A percentile compares a stretch with the other conserved stretches of the same genome.
phyloP scores from a whole-genome alignment of 2,888 invertebrate species.

The Dicranocentrus wangi region DNA sequence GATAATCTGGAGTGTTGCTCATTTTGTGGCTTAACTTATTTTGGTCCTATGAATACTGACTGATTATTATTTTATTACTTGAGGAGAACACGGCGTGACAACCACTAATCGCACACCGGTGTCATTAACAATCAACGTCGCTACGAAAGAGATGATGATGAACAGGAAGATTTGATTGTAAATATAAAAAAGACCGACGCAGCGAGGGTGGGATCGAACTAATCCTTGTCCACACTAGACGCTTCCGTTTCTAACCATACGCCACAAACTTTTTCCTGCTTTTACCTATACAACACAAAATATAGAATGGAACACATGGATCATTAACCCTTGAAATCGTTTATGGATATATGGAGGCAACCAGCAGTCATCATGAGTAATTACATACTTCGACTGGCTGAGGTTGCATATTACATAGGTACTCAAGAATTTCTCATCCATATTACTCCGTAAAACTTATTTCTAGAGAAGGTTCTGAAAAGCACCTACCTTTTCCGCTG shows the following conservation, averaged over 20 bases:
- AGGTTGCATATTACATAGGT: too few relatives aligned
- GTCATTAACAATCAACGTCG: too few relatives aligned
- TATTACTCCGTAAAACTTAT: too few relatives aligned
- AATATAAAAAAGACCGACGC: too few relatives aligned
- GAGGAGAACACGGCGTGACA: conserved; percentile 16
- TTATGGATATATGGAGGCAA: neutral
- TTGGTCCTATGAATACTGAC: conserved; percentile 73
- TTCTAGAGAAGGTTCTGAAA: too few relatives aligned
- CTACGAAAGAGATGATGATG: neutral
- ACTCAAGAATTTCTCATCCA: too few relatives aligned
- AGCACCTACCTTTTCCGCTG: too few relatives aligned
- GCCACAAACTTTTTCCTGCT: too few relatives aligned
- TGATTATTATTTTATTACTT: conserved; percentile 26
- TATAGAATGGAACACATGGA: neutral
- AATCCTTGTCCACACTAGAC: conserved; percentile 3
- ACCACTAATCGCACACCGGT: neutral
- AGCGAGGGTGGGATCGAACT: neutral
- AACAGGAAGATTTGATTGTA: conserved; percentile 6
- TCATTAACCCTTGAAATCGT: neutral
- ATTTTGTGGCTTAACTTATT: conserved; percentile 73
- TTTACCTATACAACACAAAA: too few relatives aligned
- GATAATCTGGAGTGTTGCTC: conserved; percentile 77
- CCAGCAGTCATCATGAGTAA: too few relatives aligned
- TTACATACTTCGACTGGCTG: too few relatives aligned
- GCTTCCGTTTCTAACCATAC: neutral